Evolutionary conservation across 2,113 vertebrate genomes (phyloP).

Genomic region (Desmodus rotundus): DNA sequence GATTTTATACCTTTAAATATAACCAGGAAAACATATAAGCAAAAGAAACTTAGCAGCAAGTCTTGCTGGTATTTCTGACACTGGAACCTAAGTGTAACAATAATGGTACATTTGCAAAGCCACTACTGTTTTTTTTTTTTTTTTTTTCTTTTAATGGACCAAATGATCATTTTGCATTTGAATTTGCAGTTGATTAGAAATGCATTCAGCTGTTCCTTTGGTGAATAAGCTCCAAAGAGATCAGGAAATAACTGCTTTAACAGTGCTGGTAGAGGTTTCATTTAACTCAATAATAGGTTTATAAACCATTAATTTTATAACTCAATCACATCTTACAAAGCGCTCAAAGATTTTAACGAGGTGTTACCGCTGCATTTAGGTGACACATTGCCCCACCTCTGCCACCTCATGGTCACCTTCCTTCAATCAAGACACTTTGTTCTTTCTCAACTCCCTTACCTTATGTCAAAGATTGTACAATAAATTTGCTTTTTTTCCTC

Average conservation of each 20-base stretch:
- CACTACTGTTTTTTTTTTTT: not conserved
- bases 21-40: not conserved
- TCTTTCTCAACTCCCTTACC: not conserved
- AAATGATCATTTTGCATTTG: constrained; percentile 31
- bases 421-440: not conserved
- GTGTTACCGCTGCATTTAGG: not conserved
- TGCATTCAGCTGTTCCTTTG: not conserved
- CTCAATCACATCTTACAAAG: not conserved
- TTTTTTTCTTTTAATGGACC: not conserved
- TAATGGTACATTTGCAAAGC: not conserved
- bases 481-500: not conserved
- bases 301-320: constrained; percentile 44
- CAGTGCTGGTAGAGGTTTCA: not conserved
- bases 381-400: not conserved
- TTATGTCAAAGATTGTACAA: not conserved
- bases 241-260: constrained; percentile 9
- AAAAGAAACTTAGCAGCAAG: not conserved
- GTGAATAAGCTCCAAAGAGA: not conserved
- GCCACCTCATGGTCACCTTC: not conserved
- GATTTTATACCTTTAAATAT: not conserved
- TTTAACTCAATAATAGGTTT: constrained; percentile 35
- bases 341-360: not conserved
- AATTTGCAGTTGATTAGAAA: constrained; percentile 39
- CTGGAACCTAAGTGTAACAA: not conserved
- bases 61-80: not conserved